Conservation (phyloP, 2,888 invertebrate species). For the Platycnemis pennipes region DNA sequence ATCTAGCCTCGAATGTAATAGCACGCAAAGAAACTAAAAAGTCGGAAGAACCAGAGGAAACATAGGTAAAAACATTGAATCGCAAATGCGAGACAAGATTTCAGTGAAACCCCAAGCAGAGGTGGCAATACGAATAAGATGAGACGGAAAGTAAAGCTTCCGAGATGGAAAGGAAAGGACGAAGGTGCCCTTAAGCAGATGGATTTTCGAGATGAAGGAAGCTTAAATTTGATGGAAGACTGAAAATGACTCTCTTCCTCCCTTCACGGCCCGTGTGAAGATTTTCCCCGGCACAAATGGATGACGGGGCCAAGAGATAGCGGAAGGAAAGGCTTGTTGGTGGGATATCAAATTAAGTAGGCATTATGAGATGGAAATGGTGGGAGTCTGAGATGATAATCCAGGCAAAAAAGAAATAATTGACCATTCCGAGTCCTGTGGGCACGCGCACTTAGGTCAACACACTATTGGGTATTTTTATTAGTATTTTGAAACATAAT, state of each 20-base stretch:
- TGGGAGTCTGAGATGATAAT: not conserved
- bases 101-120: not conserved
- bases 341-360: not conserved
- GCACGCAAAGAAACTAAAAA: too few relatives aligned
- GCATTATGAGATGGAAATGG: not conserved
- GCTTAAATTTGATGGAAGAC: conserved; percentile 7
- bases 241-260: not conserved
- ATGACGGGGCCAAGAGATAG: not conserved
- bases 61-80: too few relatives aligned
- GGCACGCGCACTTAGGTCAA: too few relatives aligned
- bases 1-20: too few relatives aligned
- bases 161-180: not conserved
- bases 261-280: not conserved
- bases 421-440: too few relatives aligned
- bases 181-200: not conserved
- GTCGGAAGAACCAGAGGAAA: too few relatives aligned
- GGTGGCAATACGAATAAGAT: not conserved
- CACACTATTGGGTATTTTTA: too few relatives aligned
- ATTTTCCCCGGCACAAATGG: not conserved
- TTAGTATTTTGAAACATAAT: too few relatives aligned
- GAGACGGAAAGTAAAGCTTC: not conserved
- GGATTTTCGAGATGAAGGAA: not conserved
- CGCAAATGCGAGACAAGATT: too few relatives aligned
- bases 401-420: not conserved
- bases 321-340: not conserved